phyloP scores from a whole-genome alignment of 2,888 invertebrate species.

The Vanessa cardui region DNA sequence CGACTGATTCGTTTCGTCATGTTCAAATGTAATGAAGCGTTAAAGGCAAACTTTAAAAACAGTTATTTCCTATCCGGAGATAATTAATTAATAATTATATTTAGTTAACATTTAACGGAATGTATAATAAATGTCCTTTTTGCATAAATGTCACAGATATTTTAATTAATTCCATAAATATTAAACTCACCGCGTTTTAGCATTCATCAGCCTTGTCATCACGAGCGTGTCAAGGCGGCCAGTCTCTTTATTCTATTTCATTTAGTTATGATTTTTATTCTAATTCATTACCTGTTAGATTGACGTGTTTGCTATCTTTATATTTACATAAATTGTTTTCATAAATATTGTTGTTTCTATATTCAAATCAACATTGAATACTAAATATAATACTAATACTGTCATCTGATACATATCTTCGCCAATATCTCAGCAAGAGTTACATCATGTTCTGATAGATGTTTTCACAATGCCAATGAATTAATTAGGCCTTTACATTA shows the following conservation, averaged over 20 bases:
- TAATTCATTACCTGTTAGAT: not conserved
- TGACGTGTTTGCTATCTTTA: not conserved
- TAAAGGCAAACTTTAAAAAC: not conserved
- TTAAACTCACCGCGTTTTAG: conserved; percentile 1
- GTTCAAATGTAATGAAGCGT: too few relatives aligned
- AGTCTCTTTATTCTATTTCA: conserved; percentile 1
- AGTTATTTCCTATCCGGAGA: not conserved
- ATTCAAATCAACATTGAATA: too few relatives aligned
- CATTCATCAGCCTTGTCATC: conserved; percentile 9
- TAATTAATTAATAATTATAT: not conserved
- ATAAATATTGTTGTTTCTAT: too few relatives aligned
- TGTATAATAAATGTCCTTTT: not conserved
- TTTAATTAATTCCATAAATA: conserved; percentile 16
- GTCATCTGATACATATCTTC: too few relatives aligned
- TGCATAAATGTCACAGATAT: conserved; percentile 3
- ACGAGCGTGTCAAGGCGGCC: conserved; percentile 11
- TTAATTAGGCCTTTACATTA: conserved; percentile 23
- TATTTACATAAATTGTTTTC: too few relatives aligned
- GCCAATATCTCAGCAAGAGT: not conserved
- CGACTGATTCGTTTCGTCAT: too few relatives aligned
- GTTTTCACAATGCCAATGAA: conserved; percentile 11
- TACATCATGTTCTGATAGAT: not conserved
- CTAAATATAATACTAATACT: too few relatives aligned
- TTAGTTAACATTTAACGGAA: not conserved
- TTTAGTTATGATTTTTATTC: not conserved